Base-by-base conservation (phyloP, 2,888 invertebrate genomes). In the Mechanitis mazaeus region DNA sequence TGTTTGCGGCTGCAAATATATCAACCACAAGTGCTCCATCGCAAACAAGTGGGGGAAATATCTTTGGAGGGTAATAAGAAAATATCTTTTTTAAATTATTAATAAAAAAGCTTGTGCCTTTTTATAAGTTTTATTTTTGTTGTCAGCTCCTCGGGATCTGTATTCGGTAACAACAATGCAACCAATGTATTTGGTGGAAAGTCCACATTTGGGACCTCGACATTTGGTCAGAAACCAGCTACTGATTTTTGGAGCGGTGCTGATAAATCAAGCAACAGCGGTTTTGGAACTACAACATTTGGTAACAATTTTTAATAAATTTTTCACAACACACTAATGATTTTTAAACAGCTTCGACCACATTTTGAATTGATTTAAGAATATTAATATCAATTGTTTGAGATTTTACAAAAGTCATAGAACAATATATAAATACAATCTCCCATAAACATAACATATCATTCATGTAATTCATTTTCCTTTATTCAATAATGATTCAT, bases 1-100 rank as follows among this genome's bases (percentile, higher is more conserved):
- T 90, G 67, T 91, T 91, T 69, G 86, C 87, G 1, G 75, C 85
- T 0, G 87, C 87, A 12, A 88, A 81, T 69, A 90, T 91, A 70
- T 88, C 90, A 0, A 85, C 89, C 0, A 86, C 86, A 0, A 85
- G 73, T 55, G 81, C 86, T 0, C 73, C 83, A 0, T 72, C 83
- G 4, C 79, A 73, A 33, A 69, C 72, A 1, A 80, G 75, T 50
- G 79, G 81, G 5, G 85, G 85, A 55, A 87, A 75, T 69, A 83
- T 87, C 66, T 89, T 90, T 70, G 86, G 80, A 69, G 77, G 83
- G 88, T 87, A 75, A 78, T 55, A 46, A 45, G 7, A 42, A 3
- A 3, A 42, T 42, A 42, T 42, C 9, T 11, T 3, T 42, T 7
- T 42, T 9, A 42, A 3, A 3, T 42, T 42, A 11, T 38, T 38